A percentile compares a stretch with the other conserved stretches of the same genome.
Conservation (phyloP, 2,888 invertebrate species). For the Carterocephalus palaemon region DNA sequence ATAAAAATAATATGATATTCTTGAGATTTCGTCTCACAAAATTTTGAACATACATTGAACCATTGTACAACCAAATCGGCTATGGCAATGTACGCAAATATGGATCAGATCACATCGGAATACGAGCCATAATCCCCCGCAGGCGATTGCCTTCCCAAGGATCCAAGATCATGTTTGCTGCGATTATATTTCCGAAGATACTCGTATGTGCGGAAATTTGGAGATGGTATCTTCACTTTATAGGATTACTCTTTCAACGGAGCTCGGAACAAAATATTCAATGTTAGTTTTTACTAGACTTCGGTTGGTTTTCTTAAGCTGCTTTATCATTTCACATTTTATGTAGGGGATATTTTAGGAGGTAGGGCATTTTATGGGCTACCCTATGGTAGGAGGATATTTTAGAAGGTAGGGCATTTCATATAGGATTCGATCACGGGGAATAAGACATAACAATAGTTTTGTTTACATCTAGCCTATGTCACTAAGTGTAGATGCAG, state of each 20-base stretch:
- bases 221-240: constrained; percentile 18
- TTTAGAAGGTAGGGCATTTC: too few relatives aligned
- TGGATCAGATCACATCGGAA: background rate
- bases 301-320: too few relatives aligned
- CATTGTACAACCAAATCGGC: constrained; percentile 19
- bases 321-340: too few relatives aligned
- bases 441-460: too few relatives aligned
- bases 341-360: too few relatives aligned
- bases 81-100: constrained; percentile 10
- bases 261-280: too few relatives aligned
- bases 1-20: background rate
- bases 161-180: constrained; percentile 18
- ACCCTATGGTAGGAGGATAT: too few relatives aligned
- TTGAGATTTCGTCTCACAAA: constrained; percentile 3
- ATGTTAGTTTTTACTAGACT: too few relatives aligned
- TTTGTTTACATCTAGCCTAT: too few relatives aligned
- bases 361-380: too few relatives aligned
- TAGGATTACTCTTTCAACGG: constrained; percentile 7
- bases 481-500: too few relatives aligned
- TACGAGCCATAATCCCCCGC: constrained; percentile 15
- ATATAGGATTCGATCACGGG: too few relatives aligned
- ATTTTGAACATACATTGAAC: constrained; percentile 13
- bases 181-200: constrained; percentile 22
- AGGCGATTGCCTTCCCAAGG: constrained; percentile 9
- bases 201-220: constrained; percentile 19